Conservation (phyloP, 2,888 invertebrate species). For the Homarus gammarus region DNA sequence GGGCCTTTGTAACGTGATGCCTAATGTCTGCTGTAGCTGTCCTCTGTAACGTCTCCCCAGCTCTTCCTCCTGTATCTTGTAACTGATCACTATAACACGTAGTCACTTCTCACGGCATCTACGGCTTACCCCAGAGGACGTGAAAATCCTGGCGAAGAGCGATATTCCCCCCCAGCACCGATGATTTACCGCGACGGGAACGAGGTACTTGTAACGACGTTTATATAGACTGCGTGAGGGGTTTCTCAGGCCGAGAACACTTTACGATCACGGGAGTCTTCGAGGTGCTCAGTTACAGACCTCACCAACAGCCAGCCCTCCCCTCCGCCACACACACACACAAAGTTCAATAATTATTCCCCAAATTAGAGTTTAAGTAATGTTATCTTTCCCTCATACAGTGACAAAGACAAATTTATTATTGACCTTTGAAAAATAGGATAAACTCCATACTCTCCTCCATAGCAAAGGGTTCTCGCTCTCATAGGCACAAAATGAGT, state of each 20-base stretch:
- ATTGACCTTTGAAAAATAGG: too few species aligned
- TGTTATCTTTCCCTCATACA: too few species aligned
- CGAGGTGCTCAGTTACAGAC: neutral
- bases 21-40: too few species aligned
- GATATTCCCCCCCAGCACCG: neutral
- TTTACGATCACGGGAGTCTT: conserved; percentile 16
- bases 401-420: too few species aligned
- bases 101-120: too few species aligned
- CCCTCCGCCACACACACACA: neutral
- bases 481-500: too few species aligned
- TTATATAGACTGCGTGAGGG: conserved; percentile 26
- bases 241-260: neutral
- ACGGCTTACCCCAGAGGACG: neutral
- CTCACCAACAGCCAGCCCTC: neutral
- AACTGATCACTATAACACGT: neutral
- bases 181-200: conserved; percentile 23
- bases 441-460: too few species aligned
- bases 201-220: conserved; percentile 38
- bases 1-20: too few species aligned
- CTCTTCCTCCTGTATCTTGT: neutral
- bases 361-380: too few species aligned
- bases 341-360: too few species aligned
- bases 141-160: neutral
- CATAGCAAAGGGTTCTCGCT: too few species aligned
- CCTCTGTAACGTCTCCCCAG: neutral